Evolutionary conservation across 1,140 invertebrate genomes (phyloP), one percentile per base, ranked within the genome.

Genomic region (Calliopsis andreniformis): DNA sequence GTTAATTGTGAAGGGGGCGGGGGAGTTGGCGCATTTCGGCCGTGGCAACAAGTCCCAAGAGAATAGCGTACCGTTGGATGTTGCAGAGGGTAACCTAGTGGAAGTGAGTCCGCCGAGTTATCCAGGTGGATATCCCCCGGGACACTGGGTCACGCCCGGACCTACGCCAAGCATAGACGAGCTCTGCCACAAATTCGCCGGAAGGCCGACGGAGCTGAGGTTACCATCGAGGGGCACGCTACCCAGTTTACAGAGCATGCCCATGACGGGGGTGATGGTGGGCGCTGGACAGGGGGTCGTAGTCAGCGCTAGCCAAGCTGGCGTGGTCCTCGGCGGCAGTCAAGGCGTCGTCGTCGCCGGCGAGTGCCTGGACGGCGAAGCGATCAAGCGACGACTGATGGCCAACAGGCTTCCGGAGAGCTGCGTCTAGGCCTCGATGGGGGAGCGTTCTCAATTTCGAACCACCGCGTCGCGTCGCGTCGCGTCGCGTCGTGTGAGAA

Each of bases 361-460:
- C 42, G 91, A 91, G 68, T 92, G 91, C 30, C 83, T 91, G 70
- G 87, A 92, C 78, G 95, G 95, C 4, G 93, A 95, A 85, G 95
- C 95, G 76, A 96, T 96, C 87, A 96, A 96, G 86, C 94, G 95
- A 88, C 93, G 95, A 81, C 92, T 96, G 5, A 95, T 96, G 91
- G 95, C 95, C 62, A 95, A 95, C 87, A 94, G 95, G 86, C 93
- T 96, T 83, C 95, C 95, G 3, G 95, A 96, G 89, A 95, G 95
- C 81, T 96, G 95, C 89, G 95, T 96, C 63, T 95, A 95, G 94
- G 81, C 53, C n/a, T 18, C 32, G 4, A 39, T 39, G 35, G 10
- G 4, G 10, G 35, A 3, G 35, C 4, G 35, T 39, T 39, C 35
- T 10, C 35, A 39, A 39, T 39, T 39, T 3, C 35, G 4, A 39